Percentiles rank a stretch among this genome's conserved stretches.
phyloP scores from a whole-genome alignment of 2,888 invertebrate species.

The Schizotus pectinicornis region DNA sequence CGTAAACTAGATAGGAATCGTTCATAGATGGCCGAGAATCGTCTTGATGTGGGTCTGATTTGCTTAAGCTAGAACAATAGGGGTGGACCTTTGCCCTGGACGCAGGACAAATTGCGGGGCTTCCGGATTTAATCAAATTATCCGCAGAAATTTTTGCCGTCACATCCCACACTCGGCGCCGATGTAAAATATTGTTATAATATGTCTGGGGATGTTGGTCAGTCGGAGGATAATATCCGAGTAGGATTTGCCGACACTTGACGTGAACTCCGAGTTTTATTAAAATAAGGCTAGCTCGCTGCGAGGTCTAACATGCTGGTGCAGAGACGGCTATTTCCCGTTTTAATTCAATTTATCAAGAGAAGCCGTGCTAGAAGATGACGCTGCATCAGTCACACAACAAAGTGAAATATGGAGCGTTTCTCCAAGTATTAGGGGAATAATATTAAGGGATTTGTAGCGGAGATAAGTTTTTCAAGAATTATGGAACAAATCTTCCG shows the following conservation, averaged over 20 bases:
- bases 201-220: slow-evolving; percentile 19
- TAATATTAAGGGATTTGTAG: slow-evolving; percentile 33
- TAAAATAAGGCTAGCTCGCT: slow-evolving; percentile 21
- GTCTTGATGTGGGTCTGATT: slow-evolving; percentile 46
- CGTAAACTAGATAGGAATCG: slow-evolving; percentile 40
- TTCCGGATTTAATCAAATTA: slow-evolving; percentile 35
- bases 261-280: slow-evolving; percentile 11
- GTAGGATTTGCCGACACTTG: slow-evolving; percentile 12
- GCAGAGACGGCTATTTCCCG: slow-evolving; percentile 23
- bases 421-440: slow-evolving; percentile 23
- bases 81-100: slow-evolving; percentile 14
- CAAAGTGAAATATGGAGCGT: slow-evolving; percentile 29
- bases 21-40: slow-evolving; percentile 41
- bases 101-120: slow-evolving; percentile 29
- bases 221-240: slow-evolving; percentile 7
- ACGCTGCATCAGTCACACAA: slow-evolving; percentile 25
- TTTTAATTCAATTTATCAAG: slow-evolving; percentile 27
- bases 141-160: neutral
- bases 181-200: slow-evolving; percentile 15
- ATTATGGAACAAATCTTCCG: slow-evolving; percentile 25
- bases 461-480: slow-evolving; percentile 23
- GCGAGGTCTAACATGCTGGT: slow-evolving; percentile 18
- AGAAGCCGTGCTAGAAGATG: slow-evolving; percentile 18
- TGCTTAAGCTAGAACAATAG: slow-evolving; percentile 40
- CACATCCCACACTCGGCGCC: slow-evolving; percentile 7